Conservation (phyloP, 2,797 vertebrate species). For the Anguilla marmorata region DNA sequence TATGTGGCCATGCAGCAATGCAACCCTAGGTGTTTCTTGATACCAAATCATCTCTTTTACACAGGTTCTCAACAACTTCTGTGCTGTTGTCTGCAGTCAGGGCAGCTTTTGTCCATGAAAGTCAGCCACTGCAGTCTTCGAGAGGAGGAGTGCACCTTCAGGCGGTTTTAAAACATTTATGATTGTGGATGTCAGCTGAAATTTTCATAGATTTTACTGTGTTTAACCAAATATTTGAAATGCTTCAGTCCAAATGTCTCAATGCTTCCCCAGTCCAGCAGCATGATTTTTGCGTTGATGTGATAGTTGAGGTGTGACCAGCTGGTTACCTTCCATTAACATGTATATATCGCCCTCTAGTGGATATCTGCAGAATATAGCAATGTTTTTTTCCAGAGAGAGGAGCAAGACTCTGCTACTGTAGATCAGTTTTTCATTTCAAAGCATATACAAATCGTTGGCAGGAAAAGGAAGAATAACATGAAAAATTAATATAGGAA, state of each 20-base stretch:
- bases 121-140: not conserved
- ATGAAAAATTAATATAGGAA: not conserved
- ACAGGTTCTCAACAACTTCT: too few species aligned
- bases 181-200: not conserved
- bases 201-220: not conserved
- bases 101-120: too few species aligned
- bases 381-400: not conserved
- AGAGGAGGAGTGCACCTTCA: not conserved
- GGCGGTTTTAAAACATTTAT: not conserved
- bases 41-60: too few species aligned
- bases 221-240: not conserved
- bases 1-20: too few species aligned
- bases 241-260: not conserved
- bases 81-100: too few species aligned
- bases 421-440: not conserved
- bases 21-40: too few species aligned
- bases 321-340: not conserved
- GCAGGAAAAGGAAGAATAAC: not conserved
- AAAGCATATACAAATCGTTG: not conserved
- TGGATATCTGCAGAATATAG: not conserved
- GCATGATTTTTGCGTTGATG: not conserved
- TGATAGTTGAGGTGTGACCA: not conserved
- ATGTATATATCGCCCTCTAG: slow-evolving; percentile 3
- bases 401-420: not conserved
- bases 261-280: not conserved